phyloP scores from a whole-genome alignment of 1,140 invertebrate genomes.

The Drosophila arizonae region DNA sequence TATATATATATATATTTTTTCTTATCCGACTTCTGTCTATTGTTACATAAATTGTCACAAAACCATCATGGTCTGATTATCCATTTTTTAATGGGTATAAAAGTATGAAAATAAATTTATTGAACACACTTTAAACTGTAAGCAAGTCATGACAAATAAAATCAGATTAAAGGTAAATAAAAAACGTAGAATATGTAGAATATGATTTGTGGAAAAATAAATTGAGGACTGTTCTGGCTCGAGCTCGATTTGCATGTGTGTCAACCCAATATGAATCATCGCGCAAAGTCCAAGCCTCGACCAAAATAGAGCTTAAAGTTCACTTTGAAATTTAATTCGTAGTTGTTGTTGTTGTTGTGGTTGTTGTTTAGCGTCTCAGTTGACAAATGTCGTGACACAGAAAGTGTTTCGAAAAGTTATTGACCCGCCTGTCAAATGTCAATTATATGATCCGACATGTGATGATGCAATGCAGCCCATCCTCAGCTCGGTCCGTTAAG shows the following conservation, averaged over 20 bases:
- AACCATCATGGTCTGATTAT: too few species aligned
- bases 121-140: too few species aligned
- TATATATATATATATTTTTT: too few species aligned
- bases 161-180: background rate
- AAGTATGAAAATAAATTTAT: too few species aligned
- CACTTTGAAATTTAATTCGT: constrained; percentile 21
- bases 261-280: background rate
- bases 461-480: constrained; percentile 47
- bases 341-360: constrained; percentile 22
- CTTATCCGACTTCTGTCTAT: too few species aligned
- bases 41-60: too few species aligned
- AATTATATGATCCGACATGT: constrained; percentile 49
- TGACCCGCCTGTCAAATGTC: constrained; percentile 57
- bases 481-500: background rate
- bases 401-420: constrained; percentile 46
- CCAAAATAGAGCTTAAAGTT: constrained; percentile 33
- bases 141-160: background rate
- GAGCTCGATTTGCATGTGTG: background rate
- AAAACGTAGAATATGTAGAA: background rate
- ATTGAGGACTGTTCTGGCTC: background rate
- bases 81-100: too few species aligned
- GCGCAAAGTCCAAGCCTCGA: background rate
- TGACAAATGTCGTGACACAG: constrained; percentile 58
- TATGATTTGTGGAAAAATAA: background rate
- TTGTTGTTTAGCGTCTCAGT: constrained; percentile 12